Evolutionary conservation across 2,888 invertebrate species (phyloP).

Genomic region (Acrocera orbiculus): DNA sequence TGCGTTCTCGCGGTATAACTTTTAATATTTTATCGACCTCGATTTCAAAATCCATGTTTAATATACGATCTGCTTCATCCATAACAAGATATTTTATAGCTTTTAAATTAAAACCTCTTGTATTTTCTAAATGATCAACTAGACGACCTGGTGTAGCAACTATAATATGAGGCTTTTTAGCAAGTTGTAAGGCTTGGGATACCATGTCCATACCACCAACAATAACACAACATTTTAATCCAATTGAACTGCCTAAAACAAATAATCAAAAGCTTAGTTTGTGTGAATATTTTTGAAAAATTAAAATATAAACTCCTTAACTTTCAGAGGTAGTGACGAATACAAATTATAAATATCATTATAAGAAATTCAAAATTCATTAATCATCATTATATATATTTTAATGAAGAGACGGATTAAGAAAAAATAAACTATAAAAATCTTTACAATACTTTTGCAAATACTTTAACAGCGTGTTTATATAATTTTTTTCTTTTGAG

Average conservation of each 20-base stretch:
- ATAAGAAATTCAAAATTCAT: no score
- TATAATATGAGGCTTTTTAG: constrained; percentile 92
- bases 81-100: constrained; percentile 84
- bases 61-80: constrained; percentile 97
- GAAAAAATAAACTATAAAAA: no score
- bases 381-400: no score
- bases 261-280: no score
- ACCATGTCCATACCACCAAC: constrained; percentile 99
- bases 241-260: constrained; percentile 59
- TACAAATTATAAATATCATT: constrained; percentile 16
- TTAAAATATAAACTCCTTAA: not conserved
- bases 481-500: no score
- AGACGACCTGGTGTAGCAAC: constrained; percentile 93
- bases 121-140: constrained; percentile 92
- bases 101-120: constrained; percentile 88
- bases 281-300: no score
- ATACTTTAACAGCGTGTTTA: no score
- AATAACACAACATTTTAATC: constrained; percentile 88
- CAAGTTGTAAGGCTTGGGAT: constrained; percentile 73
- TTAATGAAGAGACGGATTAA: no score
- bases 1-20: constrained; percentile 70
- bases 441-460: no score
- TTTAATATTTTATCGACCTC: constrained; percentile 93
- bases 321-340: constrained; percentile 31
- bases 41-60: constrained; percentile 98